These are phyloP conservation scores for Epinephelus cyanopodus DNA, from an alignment of 2,113 vertebrate species.

Conservation along the genomic window DNA sequence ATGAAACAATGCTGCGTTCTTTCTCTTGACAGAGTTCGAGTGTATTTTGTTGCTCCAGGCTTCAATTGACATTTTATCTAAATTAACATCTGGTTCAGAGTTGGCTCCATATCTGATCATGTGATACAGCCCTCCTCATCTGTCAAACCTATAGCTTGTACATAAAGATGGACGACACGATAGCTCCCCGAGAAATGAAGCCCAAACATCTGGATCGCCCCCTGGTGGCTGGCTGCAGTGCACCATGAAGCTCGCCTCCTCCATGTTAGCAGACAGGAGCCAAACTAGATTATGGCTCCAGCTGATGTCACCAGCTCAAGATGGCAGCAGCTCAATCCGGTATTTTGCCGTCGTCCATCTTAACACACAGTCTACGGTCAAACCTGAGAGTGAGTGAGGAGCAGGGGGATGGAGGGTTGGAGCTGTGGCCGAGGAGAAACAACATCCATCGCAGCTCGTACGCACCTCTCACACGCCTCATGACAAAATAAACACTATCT, in stretches of 20 bases:
- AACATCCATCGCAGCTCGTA: conserved; percentile 55
- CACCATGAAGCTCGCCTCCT: too few species aligned
- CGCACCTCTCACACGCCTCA: conserved; percentile 60
- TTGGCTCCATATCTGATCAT: too few species aligned
- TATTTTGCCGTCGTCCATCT: too few species aligned
- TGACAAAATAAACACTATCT: conserved; percentile 73
- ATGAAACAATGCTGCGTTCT: background rate
- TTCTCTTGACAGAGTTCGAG: background rate
- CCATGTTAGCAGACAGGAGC: too few species aligned
- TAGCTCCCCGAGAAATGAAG: too few species aligned
- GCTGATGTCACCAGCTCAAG: too few species aligned
- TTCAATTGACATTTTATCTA: background rate
- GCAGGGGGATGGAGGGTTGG: background rate
- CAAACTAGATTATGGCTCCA: too few species aligned
- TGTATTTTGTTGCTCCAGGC: background rate
- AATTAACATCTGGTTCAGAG: background rate
- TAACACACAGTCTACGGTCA: background rate
- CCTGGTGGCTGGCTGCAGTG: too few species aligned
- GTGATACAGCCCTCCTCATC: background rate
- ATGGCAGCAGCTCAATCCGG: too few species aligned
- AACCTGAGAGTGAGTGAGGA: conserved; percentile 4
- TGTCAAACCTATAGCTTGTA: background rate
- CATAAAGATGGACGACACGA: too few species aligned
- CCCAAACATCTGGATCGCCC: too few species aligned
- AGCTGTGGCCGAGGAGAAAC: conserved; percentile 10